Percentiles rank a stretch among this genome's conserved stretches.
phyloP scores from a whole-genome alignment of 1,140 invertebrate species.

The Gryon sp. region DNA sequence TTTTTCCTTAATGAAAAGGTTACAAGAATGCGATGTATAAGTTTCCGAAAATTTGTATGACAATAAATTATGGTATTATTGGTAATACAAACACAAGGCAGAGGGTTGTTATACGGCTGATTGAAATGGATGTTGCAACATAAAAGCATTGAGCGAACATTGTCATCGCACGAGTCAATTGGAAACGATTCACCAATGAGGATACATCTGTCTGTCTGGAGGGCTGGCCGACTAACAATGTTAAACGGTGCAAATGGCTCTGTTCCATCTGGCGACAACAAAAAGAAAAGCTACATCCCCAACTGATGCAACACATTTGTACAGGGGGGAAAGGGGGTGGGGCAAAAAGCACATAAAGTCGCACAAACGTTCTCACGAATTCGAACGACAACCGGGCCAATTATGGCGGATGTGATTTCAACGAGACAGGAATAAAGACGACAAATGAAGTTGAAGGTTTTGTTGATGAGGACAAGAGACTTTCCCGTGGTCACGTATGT shows the following conservation, averaged over 20 bases:
- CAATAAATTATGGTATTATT: slow-evolving; percentile 37
- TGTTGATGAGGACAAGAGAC: not conserved
- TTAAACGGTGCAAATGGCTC: slow-evolving; percentile 62
- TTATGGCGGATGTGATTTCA: slow-evolving; percentile 23
- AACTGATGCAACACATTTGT: slow-evolving; percentile 21
- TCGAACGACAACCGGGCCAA: slow-evolving; percentile 44
- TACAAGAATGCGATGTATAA: slow-evolving; percentile 20
- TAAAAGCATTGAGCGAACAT: slow-evolving; percentile 47
- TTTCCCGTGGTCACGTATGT: too few relatives aligned
- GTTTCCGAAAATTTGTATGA: slow-evolving; percentile 27
- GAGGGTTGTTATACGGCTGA: slow-evolving; percentile 9
- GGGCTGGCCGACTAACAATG: slow-evolving; percentile 44
- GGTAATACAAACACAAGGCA: slow-evolving; percentile 27
- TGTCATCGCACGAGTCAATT: slow-evolving; percentile 63
- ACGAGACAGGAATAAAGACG: slow-evolving; percentile 21
- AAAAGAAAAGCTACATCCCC: slow-evolving; percentile 49
- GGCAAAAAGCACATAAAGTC: slow-evolving; percentile 5
- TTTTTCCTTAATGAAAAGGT: slow-evolving; percentile 29
- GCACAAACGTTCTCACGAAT: slow-evolving; percentile 41
- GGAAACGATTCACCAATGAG: slow-evolving; percentile 56
- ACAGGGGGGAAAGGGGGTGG: too few relatives aligned
- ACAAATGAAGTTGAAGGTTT: too few relatives aligned
- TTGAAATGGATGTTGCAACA: slow-evolving; percentile 43
- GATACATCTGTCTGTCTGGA: slow-evolving; percentile 54
- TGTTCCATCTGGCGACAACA: slow-evolving; percentile 60